phyloP scores from a whole-genome alignment of 2,113 vertebrate genomes.

The Myodes glareolus region DNA sequence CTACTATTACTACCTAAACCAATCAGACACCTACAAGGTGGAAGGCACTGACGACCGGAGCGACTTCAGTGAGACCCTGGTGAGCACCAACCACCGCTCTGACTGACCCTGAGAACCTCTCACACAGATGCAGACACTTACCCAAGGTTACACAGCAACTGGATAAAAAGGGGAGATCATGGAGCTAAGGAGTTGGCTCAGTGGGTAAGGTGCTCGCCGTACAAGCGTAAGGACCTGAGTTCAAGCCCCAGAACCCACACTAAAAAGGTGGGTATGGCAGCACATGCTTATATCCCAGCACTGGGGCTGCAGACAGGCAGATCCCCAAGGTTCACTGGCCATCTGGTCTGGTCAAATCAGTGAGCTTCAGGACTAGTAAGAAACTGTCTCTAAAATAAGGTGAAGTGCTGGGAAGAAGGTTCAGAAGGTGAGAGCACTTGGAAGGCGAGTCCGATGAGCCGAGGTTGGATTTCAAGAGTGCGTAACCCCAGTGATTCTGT shows the following conservation, averaged over 20 bases:
- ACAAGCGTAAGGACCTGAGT: background rate
- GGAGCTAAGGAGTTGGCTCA: background rate
- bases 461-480: background rate
- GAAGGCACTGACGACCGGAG: slow-evolving; percentile 94
- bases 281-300: background rate
- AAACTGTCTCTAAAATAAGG: background rate
- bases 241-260: background rate
- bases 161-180: background rate
- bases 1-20: slow-evolving; percentile 97
- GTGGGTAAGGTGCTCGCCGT: background rate
- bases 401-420: background rate
- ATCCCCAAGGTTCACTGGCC: background rate
- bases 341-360: background rate
- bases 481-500: background rate
- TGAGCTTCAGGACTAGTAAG: background rate
- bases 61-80: slow-evolving; percentile 95
- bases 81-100: slow-evolving; percentile 39
- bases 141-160: background rate
- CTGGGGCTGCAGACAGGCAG: background rate
- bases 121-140: background rate
- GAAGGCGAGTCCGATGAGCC: background rate
- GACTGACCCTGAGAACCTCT: background rate
- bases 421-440: background rate
- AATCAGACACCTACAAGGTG: slow-evolving; percentile 96
- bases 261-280: background rate